Conservation (phyloP, 2,888 invertebrate species). For the Acholoe squamosa region DNA sequence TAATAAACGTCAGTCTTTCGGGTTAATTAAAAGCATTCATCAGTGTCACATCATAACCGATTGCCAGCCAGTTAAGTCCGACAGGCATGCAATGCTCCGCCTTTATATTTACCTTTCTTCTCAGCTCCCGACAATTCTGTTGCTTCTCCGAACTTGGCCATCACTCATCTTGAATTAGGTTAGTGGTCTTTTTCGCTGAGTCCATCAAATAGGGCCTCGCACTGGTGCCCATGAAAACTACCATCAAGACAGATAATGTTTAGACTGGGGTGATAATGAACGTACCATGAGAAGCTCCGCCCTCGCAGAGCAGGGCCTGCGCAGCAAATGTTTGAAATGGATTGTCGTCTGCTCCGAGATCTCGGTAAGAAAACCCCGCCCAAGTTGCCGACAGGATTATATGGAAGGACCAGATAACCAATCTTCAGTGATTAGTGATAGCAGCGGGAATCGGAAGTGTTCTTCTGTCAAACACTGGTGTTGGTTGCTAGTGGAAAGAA, state of each 20-base stretch:
- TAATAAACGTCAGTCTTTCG: conserved; percentile 21
- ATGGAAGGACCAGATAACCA: not conserved
- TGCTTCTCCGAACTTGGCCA: not conserved
- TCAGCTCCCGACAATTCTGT: not conserved
- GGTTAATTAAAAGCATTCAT: conserved; percentile 50
- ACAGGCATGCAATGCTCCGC: conserved; percentile 52
- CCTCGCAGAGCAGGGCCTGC: not conserved
- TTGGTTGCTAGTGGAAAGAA: not conserved
- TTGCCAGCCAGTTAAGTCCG: conserved; percentile 23
- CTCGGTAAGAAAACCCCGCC: not conserved
- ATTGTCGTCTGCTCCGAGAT: not conserved
- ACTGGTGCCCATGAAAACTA: not conserved
- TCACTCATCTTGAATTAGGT: conserved; percentile 49
- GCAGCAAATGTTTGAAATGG: conserved; percentile 11
- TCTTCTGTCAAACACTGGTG: conserved; percentile 12
- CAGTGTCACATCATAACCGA: conserved; percentile 54
- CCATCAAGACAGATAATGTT: conserved; percentile 40
- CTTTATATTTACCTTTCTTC: conserved; percentile 42
- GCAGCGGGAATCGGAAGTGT: not conserved
- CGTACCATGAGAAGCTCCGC: not conserved
- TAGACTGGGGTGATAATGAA: conserved; percentile 46
- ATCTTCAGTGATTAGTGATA: not conserved
- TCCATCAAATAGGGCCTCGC: conserved; percentile 33
- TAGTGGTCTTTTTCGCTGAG: conserved; percentile 28
- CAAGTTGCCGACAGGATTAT: not conserved